Conservation (phyloP, 1,140 invertebrate genomes). For the Drosophila sechellia region DNA sequence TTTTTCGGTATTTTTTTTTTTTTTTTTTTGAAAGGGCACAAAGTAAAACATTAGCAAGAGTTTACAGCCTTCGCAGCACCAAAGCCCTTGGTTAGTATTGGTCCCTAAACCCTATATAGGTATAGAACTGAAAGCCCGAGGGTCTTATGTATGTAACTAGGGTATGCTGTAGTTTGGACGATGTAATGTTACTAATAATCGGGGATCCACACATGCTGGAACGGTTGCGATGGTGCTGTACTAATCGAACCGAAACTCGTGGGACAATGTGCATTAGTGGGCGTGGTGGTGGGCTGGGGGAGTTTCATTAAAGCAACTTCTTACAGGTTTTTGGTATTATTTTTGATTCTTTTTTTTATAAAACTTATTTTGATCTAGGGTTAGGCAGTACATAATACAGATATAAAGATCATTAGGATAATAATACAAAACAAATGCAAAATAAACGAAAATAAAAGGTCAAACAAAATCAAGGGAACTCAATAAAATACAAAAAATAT, state of each 20-base stretch:
- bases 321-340: conserved; percentile 15
- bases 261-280: conserved; percentile 12
- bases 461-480: conserved; percentile 16
- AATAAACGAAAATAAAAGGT: conserved; percentile 25
- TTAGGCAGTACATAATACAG: conserved; percentile 55
- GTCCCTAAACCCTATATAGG: conserved; percentile 17
- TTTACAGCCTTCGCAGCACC: conserved; percentile 12
- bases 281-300: conserved; percentile 1
- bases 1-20: neutral
- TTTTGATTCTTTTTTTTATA: conserved; percentile 28
- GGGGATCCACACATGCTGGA: conserved; percentile 7
- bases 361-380: conserved; percentile 42
- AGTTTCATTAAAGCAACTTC: conserved; percentile 17
- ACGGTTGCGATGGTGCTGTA: conserved; percentile 6
- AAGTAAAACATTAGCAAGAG: conserved; percentile 49
- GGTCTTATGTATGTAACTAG: neutral
- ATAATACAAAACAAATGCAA: conserved; percentile 43
- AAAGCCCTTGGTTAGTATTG: conserved; percentile 49
- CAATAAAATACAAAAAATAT: conserved; percentile 28
- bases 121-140: too few species aligned
- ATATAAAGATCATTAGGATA: conserved; percentile 39
- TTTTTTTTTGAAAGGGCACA: conserved; percentile 20
- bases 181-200: conserved; percentile 1
- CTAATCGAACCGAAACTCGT: neutral
- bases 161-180: neutral